phyloP scores from a whole-genome alignment of 2,797 vertebrate species.

The Propithecus deckenii region DNA sequence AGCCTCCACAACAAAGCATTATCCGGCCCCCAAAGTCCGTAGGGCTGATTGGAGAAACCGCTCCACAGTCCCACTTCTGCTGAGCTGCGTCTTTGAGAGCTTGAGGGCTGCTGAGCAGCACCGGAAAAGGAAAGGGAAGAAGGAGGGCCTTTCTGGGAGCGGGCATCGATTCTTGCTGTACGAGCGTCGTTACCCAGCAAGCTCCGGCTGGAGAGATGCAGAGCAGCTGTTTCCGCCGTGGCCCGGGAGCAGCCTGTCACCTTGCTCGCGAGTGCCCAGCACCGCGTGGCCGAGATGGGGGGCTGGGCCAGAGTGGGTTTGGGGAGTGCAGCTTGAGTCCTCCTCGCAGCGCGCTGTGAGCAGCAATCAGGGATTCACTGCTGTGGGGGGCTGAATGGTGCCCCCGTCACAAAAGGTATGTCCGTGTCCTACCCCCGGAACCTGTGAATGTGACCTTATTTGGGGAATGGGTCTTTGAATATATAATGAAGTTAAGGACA shows the following conservation, averaged over 20 bases:
- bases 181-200: rapidly evolving
- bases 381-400: too few relatives aligned
- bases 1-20: not conserved
- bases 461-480: not conserved
- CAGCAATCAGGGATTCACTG: rapidly evolving
- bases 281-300: rapidly evolving
- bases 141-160: not conserved
- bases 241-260: not conserved
- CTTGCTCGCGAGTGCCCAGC: not conserved
- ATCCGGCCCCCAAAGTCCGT: rapidly evolving
- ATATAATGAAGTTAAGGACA: too few relatives aligned
- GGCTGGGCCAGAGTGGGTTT: not conserved
- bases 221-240: not conserved
- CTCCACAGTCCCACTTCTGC: not conserved
- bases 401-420: not conserved
- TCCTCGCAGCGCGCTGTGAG: not conserved
- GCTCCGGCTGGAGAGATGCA: rapidly evolving
- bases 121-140: too few relatives aligned
- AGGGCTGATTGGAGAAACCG: rapidly evolving
- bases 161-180: rapidly evolving
- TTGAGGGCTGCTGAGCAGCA: rapidly evolving
- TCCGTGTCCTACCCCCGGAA: not conserved
- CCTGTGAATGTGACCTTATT: not conserved
- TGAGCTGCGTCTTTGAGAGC: not conserved
- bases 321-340: not conserved